phyloP scores from a whole-genome alignment of 2,113 vertebrate species.

The Engystomops pustulosus region DNA sequence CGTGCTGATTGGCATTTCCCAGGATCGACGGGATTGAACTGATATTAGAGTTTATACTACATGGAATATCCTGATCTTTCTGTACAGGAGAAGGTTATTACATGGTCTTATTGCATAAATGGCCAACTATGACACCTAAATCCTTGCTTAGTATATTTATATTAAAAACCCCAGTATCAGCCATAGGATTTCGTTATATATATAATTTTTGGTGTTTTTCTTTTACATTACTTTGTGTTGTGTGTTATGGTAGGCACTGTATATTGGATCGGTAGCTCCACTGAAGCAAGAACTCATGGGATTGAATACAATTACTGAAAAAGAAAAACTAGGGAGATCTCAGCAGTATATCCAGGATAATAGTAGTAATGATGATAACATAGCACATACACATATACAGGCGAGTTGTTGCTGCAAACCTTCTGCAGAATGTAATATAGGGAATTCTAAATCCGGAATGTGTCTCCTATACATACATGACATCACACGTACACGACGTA shows the following conservation, averaged over 20 bases:
- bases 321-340: neutral
- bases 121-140: neutral
- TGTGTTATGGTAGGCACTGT: neutral
- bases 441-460: neutral
- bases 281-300: neutral
- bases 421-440: neutral
- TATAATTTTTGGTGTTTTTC: no score
- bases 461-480: neutral
- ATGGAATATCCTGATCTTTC: neutral
- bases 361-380: neutral
- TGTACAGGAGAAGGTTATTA: neutral
- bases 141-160: neutral
- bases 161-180: no score
- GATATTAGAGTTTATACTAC: neutral
- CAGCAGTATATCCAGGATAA: neutral
- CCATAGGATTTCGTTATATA: no score
- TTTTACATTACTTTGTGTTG: no score
- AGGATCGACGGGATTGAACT: neutral
- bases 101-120: neutral
- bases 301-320: neutral
- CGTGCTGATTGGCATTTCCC: slow-evolving; percentile 25
- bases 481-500: neutral
- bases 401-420: neutral
- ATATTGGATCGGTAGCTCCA: neutral
- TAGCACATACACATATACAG: neutral